Base-by-base conservation (phyloP, 2,888 invertebrate species). In the Caenorhabditis plicata region DNA sequence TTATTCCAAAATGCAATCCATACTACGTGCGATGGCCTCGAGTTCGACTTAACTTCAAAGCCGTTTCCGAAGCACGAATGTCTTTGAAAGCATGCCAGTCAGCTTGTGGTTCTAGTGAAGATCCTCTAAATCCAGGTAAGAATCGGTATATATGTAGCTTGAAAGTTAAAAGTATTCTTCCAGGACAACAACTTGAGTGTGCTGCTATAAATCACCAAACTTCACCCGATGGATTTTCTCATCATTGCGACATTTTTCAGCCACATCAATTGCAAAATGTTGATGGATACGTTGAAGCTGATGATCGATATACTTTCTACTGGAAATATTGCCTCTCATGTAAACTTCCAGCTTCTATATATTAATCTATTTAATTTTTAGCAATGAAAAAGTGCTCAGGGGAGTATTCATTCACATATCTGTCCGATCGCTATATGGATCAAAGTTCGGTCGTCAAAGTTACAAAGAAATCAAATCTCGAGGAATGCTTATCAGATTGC, bases 241-340 rank as follows among this genome's bases (percentile, higher is more conserved):
- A 79, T 65, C 73, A 77, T 32, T 81, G 81, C 51, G 76, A 81
- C 47, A 68, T 81, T n/a, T 81, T 72, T 54, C 71, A 71, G 45
- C 69, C 73, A 17, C 71, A 73, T 52, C 73, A 73, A 57, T 58
- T 73, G 13, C 73, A 75, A 43, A 74, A 75, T 44, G 72, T 81
- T 36, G 80, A 80, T 53, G 79, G 78, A 5, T 72, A 75, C 46
- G 75, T 80, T 17, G 80, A 80, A 47, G 81, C 81, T 2, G 78
- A 81, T 41, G 81, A 81, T 47, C 60, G 77, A 22, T 81, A 73
- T 49, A 75, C 78, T 5, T 81, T 80, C 68, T 81, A 77, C 55
- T 78, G 81, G 78, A 81, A 81, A 55, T 81, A 80, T 50, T 81
- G 81, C 55, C 66, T 81, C 20, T 47, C 63, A 25, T 68, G 72